These are phyloP conservation scores for Maccullochella peelii DNA, from an alignment of 2,113 vertebrate genomes.

Conservation along the genomic window DNA sequence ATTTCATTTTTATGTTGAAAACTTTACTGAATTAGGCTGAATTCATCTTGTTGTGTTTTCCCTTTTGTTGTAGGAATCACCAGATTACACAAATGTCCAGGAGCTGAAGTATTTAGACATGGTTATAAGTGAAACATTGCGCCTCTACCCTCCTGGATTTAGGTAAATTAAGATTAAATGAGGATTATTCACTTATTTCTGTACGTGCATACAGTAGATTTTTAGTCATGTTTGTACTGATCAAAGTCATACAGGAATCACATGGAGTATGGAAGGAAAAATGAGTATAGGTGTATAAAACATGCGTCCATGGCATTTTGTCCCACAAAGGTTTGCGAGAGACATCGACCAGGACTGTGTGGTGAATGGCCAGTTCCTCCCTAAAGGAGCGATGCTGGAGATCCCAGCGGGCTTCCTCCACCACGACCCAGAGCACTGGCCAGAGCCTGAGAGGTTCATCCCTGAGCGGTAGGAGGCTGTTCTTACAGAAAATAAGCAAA, in stretches of 20 bases:
- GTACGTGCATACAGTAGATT: background rate
- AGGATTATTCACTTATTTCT: background rate
- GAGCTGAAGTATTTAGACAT: constrained; percentile 94
- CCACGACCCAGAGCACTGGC: constrained; percentile 90
- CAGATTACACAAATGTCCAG: constrained; percentile 88
- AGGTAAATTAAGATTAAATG: constrained; percentile 80
- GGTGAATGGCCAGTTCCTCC: constrained; percentile 88
- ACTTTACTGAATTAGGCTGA: background rate
- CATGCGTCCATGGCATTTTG: background rate
- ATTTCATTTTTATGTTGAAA: no score
- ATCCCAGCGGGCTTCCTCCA: constrained; percentile 90
- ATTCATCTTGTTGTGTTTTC: constrained; percentile 64
- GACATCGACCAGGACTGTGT: constrained; percentile 86
- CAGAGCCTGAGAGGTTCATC: constrained; percentile 89
- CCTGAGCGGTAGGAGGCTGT: constrained; percentile 89
- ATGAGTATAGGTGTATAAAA: background rate
- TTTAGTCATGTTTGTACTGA: background rate
- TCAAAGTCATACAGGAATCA: background rate
- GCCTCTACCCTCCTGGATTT: constrained; percentile 94
- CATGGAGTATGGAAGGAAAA: background rate
- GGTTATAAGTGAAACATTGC: constrained; percentile 91
- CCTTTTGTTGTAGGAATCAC: constrained; percentile 79
- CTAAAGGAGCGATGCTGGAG: constrained; percentile 88
- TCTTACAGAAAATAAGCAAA: background rate
- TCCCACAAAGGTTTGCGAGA: constrained; percentile 86